phyloP scores from a whole-genome alignment of 2,797 vertebrate species.

The Sebastes diploproa region DNA sequence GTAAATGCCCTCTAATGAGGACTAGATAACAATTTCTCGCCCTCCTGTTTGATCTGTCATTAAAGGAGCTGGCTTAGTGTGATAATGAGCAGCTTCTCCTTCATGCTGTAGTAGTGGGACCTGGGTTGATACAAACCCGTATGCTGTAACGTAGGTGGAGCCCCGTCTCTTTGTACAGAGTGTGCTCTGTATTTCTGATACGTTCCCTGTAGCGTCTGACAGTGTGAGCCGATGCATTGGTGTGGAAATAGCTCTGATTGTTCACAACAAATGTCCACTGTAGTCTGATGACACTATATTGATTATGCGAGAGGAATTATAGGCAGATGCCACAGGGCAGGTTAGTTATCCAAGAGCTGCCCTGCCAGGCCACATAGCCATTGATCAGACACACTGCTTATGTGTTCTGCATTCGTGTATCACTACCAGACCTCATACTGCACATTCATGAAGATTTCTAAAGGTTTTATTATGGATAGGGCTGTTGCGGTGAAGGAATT shows the following conservation, averaged over 20 bases:
- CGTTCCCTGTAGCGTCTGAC: background rate
- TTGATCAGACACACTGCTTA: conserved; percentile 21
- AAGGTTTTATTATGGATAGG: no score
- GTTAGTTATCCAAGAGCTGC: conserved; percentile 31
- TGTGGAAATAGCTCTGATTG: conserved; percentile 42
- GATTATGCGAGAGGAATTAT: conserved; percentile 53
- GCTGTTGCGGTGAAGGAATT: no score
- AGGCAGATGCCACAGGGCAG: conserved; percentile 39
- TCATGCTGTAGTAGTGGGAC: background rate
- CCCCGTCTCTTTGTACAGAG: background rate
- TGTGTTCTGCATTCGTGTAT: background rate
- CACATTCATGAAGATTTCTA: background rate
- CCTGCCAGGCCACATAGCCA: background rate
- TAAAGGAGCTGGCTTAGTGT: background rate
- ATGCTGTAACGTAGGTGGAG: background rate
- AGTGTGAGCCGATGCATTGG: background rate
- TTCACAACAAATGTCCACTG: conserved; percentile 31
- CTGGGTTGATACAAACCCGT: background rate
- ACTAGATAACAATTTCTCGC: background rate
- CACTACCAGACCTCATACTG: background rate
- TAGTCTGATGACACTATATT: conserved; percentile 50
- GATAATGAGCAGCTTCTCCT: background rate
- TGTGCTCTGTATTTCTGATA: background rate
- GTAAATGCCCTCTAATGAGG: conserved; percentile 22
- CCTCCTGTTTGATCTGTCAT: conserved; percentile 4